These are phyloP conservation scores for Acropternis orthonyx DNA, from an alignment of 2,797 vertebrate genomes.

Conservation along the genomic window DNA sequence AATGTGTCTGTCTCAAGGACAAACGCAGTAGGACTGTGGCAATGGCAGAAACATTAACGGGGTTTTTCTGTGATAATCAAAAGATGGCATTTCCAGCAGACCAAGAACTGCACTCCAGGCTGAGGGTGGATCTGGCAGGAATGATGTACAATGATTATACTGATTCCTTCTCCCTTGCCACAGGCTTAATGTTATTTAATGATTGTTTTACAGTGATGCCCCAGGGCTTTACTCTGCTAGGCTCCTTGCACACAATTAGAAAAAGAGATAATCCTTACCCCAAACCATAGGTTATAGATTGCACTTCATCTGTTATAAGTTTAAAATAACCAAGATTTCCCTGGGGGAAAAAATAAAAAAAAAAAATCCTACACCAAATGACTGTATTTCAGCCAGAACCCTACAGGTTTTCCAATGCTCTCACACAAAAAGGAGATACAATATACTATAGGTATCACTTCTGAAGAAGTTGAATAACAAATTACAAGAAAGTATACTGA, in stretches of 20 bases:
- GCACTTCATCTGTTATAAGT: not conserved
- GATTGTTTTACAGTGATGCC: not conserved
- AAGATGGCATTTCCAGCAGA: not conserved
- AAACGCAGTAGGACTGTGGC: not conserved
- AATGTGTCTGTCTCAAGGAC: not conserved
- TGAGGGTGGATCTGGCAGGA: not conserved
- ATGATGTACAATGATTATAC: not conserved
- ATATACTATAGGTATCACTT: not conserved
- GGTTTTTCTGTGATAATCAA: not conserved
- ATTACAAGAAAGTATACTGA: not conserved
- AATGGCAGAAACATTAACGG: not conserved
- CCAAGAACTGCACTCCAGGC: not conserved
- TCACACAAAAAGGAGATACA: not conserved
- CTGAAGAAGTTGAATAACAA: not conserved
- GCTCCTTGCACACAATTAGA: not conserved
- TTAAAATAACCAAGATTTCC: not conserved
- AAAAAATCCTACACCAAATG: not conserved
- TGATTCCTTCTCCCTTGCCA: not conserved
- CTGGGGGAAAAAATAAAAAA: fast-evolving
- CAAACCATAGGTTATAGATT: not conserved
- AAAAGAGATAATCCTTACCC: not conserved
- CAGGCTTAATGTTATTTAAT: slow-evolving; percentile 23
- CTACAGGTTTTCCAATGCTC: not conserved
- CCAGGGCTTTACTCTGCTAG: not conserved
- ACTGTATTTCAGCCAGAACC: not conserved